Evolutionary conservation across 2,113 vertebrate genomes (phyloP).

Genomic region (Micromys minutus): DNA sequence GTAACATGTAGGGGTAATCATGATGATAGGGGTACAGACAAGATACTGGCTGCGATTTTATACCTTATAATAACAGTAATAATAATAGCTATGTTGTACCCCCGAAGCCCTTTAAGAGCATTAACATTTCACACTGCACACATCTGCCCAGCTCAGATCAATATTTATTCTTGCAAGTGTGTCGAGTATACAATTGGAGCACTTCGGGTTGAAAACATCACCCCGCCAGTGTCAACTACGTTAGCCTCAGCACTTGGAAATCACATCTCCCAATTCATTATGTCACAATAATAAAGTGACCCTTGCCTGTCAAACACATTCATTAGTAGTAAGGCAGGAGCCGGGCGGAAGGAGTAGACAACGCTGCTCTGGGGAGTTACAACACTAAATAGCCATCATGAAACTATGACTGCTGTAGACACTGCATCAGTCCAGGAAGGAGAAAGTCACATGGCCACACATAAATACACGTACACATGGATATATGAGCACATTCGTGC

Average conservation of each 20-base stretch:
- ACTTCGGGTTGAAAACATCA: constrained; percentile 41
- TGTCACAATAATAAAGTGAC: constrained; percentile 68
- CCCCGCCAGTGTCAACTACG: constrained; percentile 13
- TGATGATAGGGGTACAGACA: constrained; percentile 48
- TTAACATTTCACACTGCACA: constrained; percentile 64
- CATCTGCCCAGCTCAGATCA: constrained; percentile 53
- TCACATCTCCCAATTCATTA: constrained; percentile 65
- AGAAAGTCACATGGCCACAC: neutral
- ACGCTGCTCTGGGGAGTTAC: neutral
- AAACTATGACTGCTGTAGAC: neutral
- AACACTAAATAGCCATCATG: neutral
- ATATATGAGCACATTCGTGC: neutral
- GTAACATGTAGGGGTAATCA: constrained; percentile 15
- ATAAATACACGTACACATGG: neutral
- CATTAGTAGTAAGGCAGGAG: neutral
- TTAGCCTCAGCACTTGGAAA: constrained; percentile 59
- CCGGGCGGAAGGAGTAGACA: constrained; percentile 8
- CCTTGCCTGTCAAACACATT: constrained; percentile 29
- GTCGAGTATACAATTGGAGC: constrained; percentile 36
- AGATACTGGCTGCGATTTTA: constrained; percentile 54
- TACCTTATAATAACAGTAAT: constrained; percentile 62
- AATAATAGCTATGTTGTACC: constrained; percentile 62
- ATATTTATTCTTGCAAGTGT: constrained; percentile 68
- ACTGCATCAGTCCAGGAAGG: neutral
- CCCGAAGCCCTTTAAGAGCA: constrained; percentile 57